Percentiles rank a stretch among this genome's conserved stretches.
These are phyloP conservation scores for Potamarius usumacintae DNA, from an alignment of 2,113 vertebrate species.

Conservation along the genomic window DNA sequence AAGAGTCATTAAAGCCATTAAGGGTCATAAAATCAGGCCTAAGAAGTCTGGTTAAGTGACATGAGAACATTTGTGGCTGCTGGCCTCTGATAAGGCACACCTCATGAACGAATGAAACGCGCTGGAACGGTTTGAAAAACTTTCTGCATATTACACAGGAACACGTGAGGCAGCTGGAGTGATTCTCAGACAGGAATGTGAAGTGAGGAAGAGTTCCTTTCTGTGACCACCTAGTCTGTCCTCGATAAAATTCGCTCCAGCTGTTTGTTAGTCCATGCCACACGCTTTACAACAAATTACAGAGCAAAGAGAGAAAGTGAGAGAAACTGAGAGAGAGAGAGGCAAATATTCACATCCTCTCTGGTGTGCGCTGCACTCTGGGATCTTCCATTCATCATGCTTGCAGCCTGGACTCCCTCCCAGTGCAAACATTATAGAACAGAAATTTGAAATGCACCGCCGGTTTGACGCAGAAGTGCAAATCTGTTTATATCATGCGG, in stretches of 20 bases:
- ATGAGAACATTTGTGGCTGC: conserved; percentile 25
- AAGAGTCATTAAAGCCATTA: conserved; percentile 48
- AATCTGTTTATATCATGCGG: conserved; percentile 41
- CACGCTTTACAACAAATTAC: conserved; percentile 46
- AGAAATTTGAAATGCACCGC: conserved; percentile 15
- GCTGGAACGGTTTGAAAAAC: conserved; percentile 5
- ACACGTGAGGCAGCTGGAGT: neutral
- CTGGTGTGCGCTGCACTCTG: conserved; percentile 12
- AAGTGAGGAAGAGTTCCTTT: neutral
- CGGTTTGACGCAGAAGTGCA: conserved; percentile 25
- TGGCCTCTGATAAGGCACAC: conserved; percentile 20
- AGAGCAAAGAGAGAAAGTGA: conserved; percentile 33
- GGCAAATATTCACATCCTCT: conserved; percentile 40
- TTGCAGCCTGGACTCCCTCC: conserved; percentile 19
- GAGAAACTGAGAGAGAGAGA: conserved; percentile 20
- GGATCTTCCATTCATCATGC: conserved; percentile 30
- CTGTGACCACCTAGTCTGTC: conserved; percentile 14
- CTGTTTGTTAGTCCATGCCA: conserved; percentile 50
- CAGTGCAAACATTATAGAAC: conserved; percentile 29
- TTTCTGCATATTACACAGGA: neutral
- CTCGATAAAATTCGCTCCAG: conserved; percentile 36
- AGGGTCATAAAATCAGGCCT: conserved; percentile 24
- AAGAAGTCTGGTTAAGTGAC: conserved; percentile 26
- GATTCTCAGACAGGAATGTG: conserved; percentile 1
- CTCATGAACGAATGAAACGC: conserved; percentile 4